phyloP scores from a whole-genome alignment of 2,113 vertebrate species.

The Microtus richardsoni region DNA sequence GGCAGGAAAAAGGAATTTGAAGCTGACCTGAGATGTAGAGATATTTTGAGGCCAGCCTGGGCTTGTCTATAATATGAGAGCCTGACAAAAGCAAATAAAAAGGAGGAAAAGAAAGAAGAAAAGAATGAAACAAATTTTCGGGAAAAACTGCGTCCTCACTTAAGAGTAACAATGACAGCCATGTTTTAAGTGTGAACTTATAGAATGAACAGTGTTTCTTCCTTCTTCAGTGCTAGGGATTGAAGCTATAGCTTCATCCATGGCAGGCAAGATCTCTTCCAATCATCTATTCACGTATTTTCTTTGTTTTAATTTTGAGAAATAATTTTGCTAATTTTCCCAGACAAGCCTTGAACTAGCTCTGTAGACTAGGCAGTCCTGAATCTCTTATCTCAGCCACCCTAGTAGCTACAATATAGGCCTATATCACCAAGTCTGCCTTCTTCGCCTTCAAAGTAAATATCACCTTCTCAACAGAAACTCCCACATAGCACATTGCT shows the following conservation, averaged over 20 bases:
- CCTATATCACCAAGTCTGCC: not conserved
- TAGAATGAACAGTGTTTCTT: not conserved
- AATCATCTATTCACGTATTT: not conserved
- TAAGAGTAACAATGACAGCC: not conserved
- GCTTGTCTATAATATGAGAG: not conserved
- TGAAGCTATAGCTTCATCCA: not conserved
- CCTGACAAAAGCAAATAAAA: not conserved
- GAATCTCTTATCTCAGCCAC: not conserved
- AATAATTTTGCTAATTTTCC: not conserved
- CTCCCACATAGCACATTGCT: conserved; percentile 19
- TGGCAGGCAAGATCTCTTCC: not conserved
- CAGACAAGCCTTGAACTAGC: not conserved
- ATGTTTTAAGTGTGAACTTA: conserved; percentile 30
- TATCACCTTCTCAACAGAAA: not conserved
- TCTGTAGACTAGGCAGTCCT: not conserved
- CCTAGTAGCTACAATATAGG: not conserved
- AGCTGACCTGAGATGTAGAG: not conserved
- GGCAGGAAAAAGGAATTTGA: not conserved
- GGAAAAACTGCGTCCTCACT: not conserved
- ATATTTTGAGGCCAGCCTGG: not conserved
- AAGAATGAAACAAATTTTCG: not conserved
- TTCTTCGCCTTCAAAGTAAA: conserved; percentile 16
- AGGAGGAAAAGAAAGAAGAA: not conserved
- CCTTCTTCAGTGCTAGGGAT: not conserved
- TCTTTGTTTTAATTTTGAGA: not conserved